Conservation (phyloP, 2,113 vertebrate species). For the Semnopithecus entellus region DNA sequence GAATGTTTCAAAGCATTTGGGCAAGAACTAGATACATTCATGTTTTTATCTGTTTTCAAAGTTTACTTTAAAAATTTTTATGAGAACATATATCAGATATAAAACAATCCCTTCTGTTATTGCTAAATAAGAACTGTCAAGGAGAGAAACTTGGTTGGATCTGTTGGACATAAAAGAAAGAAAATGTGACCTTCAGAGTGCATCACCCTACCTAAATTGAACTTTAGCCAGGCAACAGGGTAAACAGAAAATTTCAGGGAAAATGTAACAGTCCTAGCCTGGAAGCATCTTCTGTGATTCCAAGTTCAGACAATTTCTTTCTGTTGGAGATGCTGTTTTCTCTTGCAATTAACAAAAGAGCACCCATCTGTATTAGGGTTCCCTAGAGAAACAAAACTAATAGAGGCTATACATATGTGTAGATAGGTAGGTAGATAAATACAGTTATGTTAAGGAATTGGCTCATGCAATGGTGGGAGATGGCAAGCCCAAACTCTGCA, state of each 20-base stretch:
- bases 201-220: neutral
- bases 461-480: neutral
- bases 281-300: neutral
- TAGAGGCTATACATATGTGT: neutral
- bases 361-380: neutral
- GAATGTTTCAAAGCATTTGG: neutral
- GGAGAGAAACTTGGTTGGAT: neutral
- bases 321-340: neutral
- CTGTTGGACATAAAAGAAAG: neutral
- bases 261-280: neutral
- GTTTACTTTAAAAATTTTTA: slow-evolving; percentile 13
- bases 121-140: neutral
- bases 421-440: too few species aligned
- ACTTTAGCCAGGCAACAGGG: neutral
- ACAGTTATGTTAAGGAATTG: neutral
- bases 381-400: neutral
- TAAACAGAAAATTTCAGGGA: slow-evolving; percentile 28
- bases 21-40: neutral
- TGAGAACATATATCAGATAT: neutral
- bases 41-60: slow-evolving; percentile 12
- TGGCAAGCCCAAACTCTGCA: neutral
- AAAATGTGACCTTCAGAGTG: neutral
- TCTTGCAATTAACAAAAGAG: neutral
- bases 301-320: slow-evolving; percentile 18
- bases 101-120: neutral